Percentiles rank a stretch among this genome's conserved stretches.
Evolutionary conservation across 2,113 vertebrate species (phyloP).

Genomic region (Uropsilus gracilis): DNA sequence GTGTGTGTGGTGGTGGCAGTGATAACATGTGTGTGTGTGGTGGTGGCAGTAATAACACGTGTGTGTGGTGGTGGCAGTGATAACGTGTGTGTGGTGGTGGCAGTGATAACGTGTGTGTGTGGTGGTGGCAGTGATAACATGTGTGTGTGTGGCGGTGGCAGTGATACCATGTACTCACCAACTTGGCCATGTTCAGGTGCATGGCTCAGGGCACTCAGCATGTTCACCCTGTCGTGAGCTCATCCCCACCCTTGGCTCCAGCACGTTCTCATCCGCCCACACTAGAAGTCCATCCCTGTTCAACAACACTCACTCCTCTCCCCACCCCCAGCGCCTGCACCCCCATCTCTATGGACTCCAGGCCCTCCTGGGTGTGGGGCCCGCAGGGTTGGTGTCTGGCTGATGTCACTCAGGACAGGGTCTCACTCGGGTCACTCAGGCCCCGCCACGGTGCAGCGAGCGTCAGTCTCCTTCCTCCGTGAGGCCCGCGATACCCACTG

Average conservation of each 20-base stretch:
- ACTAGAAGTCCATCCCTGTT: not conserved
- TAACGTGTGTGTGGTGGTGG: not conserved
- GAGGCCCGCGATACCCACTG: not conserved
- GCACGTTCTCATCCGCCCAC: not conserved
- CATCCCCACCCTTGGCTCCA: not conserved
- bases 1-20: no score
- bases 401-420: not conserved
- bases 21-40: not conserved
- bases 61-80: no score
- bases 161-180: not conserved
- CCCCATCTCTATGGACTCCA: not conserved
- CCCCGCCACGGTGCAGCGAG: accelerated
- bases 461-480: not conserved
- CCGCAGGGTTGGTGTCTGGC: not conserved
- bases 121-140: no score
- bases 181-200: not conserved
- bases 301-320: not conserved
- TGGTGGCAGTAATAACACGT: no score
- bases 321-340: not conserved
- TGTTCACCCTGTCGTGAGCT: accelerated
- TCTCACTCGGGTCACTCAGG: accelerated
- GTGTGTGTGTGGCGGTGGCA: no score
- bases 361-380: not conserved
- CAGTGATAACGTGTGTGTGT: no score
- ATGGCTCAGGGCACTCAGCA: accelerated